Base-by-base conservation (phyloP, 2,888 invertebrate species). In the Neocrepidodera transversa region DNA sequence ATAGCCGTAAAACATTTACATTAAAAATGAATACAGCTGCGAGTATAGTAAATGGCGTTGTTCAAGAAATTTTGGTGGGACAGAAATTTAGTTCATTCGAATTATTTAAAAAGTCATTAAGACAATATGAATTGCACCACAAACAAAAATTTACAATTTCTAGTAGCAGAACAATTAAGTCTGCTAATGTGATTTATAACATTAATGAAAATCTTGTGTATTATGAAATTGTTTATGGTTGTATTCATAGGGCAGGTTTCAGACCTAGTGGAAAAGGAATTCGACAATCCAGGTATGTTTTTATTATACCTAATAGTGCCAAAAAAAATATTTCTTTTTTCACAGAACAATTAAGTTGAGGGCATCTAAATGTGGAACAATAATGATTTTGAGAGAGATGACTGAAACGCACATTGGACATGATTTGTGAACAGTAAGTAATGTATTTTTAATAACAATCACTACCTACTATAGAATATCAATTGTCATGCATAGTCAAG, bases 261-360 rank as follows among this genome's bases (percentile, higher is more conserved):
- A n/a, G n/a, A n/a, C n/a, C n/a, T n/a, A n/a, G n/a, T n/a, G n/a
- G 32, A 32, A 32, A 32, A 32, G 32, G 32, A 32, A 32, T 13
- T 32, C 32, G 6, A 32, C n/a, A 32, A 11, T 11, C 11, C 32
- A 32, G 32, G 13, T 32, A 32, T 32, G 32, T n/a, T 32, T 2
- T 10, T 4, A 32, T 32, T 32, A 32, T 32, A 11, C 3, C 2
- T 32, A 4, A 8, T 8, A 5, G 3, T 13, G 32, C 8, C 11
- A 32, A 13, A 32, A n/a, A 32, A 10, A 10, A 10, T 10, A n/a
- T 11, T 13, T 13, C 3, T n/a, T n/a, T 32, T 32, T 13, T 32
- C 11, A 32, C 11, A 32, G 32, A 30, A 30, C 30, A 30, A 30
- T 30, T 30, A 30, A 30, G 10, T 5, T 30, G 8, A 4, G 30